A percentile compares a stretch with the other conserved stretches of the same genome.
These are phyloP conservation scores for Hylaea fasciaria DNA, from an alignment of 2,888 invertebrate genomes.

Conservation along the genomic window DNA sequence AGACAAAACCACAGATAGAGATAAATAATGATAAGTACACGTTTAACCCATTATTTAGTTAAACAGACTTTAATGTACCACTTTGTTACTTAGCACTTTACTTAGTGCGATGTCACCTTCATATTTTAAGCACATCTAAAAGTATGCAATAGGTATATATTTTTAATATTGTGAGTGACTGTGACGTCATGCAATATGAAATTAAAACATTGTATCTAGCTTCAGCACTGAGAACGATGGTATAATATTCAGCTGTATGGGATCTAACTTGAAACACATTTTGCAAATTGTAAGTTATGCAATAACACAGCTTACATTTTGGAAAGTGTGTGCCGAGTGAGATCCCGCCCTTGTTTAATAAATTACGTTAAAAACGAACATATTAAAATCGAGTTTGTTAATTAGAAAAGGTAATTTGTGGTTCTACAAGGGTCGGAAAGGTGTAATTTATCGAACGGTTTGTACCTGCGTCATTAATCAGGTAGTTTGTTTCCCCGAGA, in stretches of 20 bases:
- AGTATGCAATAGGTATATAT: not conserved
- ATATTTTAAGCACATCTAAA: not conserved
- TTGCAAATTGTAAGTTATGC: too few relatives aligned
- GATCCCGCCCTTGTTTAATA: too few relatives aligned
- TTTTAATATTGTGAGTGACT: not conserved
- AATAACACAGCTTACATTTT: too few relatives aligned
- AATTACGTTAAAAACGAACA: too few relatives aligned
- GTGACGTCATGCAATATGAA: not conserved
- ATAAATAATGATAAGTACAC: not conserved
- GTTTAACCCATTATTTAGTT: not conserved
- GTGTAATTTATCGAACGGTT: slow-evolving; percentile 22
- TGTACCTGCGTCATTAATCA: slow-evolving; percentile 3
- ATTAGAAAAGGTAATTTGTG: slow-evolving; percentile 22
- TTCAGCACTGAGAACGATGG: too few relatives aligned
- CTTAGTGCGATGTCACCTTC: not conserved
- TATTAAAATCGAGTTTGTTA: slow-evolving; percentile 13
- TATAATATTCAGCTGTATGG: too few relatives aligned
- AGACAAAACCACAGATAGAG: too few relatives aligned
- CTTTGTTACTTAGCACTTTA: not conserved
- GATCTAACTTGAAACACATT: too few relatives aligned
- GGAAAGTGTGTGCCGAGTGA: too few relatives aligned
- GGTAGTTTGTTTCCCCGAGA: slow-evolving; percentile 6
- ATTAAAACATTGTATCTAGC: not conserved
- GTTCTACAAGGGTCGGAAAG: slow-evolving; percentile 6
- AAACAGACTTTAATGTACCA: not conserved